phyloP scores from a whole-genome alignment of 2,113 vertebrate genomes.

The Hiodon tergisus region DNA sequence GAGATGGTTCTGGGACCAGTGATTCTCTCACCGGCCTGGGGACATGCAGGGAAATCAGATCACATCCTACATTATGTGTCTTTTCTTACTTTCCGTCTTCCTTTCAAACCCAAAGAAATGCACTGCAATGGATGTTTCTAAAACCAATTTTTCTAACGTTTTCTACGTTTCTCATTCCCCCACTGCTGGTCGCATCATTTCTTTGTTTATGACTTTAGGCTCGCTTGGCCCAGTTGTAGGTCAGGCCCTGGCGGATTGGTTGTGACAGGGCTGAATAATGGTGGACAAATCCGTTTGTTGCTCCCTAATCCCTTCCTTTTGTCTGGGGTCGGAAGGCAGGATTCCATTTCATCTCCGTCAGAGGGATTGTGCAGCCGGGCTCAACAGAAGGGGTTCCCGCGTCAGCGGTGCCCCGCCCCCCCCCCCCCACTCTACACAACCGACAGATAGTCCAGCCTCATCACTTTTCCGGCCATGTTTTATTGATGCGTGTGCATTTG shows the following conservation, averaged over 20 bases:
- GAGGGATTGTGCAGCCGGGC: constrained; percentile 56
- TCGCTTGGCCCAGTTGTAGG: background rate
- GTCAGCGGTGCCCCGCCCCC: constrained; percentile 45
- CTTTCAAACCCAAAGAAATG: too few relatives aligned
- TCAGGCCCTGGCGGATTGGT: constrained; percentile 45
- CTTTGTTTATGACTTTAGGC: background rate
- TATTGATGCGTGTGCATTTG: constrained; percentile 31
- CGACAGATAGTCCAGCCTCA: constrained; percentile 68
- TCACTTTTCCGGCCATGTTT: constrained; percentile 57
- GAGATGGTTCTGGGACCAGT: too few relatives aligned
- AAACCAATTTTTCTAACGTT: too few relatives aligned
- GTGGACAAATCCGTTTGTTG: constrained; percentile 40
- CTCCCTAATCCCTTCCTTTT: constrained; percentile 69
- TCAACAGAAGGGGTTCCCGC: constrained; percentile 62
- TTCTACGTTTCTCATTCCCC: too few relatives aligned
- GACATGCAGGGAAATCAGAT: too few relatives aligned
- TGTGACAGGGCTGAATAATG: constrained; percentile 54
- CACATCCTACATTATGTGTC: too few relatives aligned
- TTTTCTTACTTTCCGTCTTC: too few relatives aligned
- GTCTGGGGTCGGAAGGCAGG: constrained; percentile 57
- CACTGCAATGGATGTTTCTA: too few relatives aligned
- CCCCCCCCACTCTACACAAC: constrained; percentile 63
- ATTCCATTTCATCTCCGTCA: constrained; percentile 64
- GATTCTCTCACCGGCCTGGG: too few relatives aligned
- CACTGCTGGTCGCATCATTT: too few relatives aligned